Evolutionary conservation across 2,888 invertebrate species (phyloP).

Genomic region (Andrena flavipes): DNA sequence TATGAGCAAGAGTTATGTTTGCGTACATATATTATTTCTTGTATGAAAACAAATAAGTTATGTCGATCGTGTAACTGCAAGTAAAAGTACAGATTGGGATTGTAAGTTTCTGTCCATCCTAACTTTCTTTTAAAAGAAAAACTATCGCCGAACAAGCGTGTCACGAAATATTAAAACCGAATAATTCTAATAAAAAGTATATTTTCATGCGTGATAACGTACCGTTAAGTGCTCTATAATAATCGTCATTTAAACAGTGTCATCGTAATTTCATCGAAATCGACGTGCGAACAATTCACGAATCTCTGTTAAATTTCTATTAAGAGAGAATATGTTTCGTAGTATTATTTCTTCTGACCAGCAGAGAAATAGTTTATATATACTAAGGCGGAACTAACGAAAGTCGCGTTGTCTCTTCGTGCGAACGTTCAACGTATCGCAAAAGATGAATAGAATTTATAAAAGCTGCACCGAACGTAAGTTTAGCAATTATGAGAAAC

Average conservation of each 20-base stretch:
- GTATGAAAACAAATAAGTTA: constrained; percentile 28
- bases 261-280: constrained; percentile 6
- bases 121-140: not conserved
- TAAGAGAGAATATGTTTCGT: constrained; percentile 30
- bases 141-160: not conserved
- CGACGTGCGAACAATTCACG: not conserved
- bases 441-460: constrained; percentile 48
- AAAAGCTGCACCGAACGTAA: constrained; percentile 27
- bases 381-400: constrained; percentile 20
- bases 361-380: constrained; percentile 53
- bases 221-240: constrained; percentile 11
- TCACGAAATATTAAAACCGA: not conserved
- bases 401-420: constrained; percentile 18
- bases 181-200: not conserved
- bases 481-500: constrained; percentile 45
- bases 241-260: not conserved
- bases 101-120: constrained; percentile 32
- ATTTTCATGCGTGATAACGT: constrained; percentile 1
- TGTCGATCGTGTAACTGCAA: constrained; percentile 43
- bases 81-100: constrained; percentile 53
- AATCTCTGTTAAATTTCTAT: constrained; percentile 5
- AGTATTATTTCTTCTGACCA: constrained; percentile 52
- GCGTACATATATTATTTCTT: constrained; percentile 11
- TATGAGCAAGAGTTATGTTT: constrained; percentile 29
- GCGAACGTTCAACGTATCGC: constrained; percentile 47